Conservation (phyloP, 2,888 invertebrate genomes). For the Strigamia transsilvanica region DNA sequence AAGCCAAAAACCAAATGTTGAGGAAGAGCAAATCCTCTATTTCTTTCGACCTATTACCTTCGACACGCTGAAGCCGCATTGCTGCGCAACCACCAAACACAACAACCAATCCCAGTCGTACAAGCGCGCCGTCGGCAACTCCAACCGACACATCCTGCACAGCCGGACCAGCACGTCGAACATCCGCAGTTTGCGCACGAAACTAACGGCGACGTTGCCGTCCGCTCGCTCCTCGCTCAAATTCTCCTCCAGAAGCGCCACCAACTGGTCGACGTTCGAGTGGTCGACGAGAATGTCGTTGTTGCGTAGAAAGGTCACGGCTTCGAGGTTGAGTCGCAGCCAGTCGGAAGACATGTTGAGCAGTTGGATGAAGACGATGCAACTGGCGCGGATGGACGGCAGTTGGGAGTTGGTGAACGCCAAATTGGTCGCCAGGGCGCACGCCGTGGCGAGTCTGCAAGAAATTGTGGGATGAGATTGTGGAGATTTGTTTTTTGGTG, state of each 20-base stretch:
- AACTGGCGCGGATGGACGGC: not conserved
- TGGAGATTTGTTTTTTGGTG: too few relatives aligned
- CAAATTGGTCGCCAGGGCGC: not conserved
- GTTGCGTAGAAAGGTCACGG: not conserved
- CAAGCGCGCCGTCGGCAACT: not conserved
- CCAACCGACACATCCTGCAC: not conserved
- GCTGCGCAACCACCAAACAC: not conserved
- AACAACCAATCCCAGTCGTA: constrained; percentile 10
- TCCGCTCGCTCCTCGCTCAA: not conserved
- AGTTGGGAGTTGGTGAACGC: not conserved
- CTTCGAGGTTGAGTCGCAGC: not conserved
- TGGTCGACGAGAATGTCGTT: not conserved
- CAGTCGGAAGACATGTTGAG: not conserved
- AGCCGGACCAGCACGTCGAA: not conserved
- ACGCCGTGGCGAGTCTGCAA: not conserved
- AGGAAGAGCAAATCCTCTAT: too few relatives aligned
- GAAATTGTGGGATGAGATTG: too few relatives aligned
- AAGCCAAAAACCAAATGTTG: too few relatives aligned
- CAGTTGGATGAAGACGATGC: not conserved
- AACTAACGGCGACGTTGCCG: not conserved
- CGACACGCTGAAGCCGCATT: not conserved
- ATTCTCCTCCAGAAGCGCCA: not conserved
- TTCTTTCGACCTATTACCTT: too few relatives aligned
- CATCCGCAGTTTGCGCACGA: not conserved
- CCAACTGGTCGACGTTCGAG: not conserved